Base-by-base conservation (phyloP, 2,113 vertebrate species). In the Vimba vimba region DNA sequence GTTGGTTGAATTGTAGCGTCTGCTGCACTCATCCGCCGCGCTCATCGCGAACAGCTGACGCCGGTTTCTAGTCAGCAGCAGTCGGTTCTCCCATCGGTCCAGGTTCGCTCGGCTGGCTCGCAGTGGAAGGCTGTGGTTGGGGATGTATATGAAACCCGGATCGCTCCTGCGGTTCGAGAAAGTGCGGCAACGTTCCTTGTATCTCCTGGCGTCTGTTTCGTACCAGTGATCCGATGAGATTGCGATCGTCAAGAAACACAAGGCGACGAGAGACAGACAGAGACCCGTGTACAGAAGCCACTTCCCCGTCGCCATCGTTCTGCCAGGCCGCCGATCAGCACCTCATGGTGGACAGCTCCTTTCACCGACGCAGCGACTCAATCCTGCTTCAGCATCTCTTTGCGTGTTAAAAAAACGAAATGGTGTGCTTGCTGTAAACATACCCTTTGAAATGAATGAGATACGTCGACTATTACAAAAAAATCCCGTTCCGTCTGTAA, bases 171-270 rank as follows among this genome's bases (percentile, higher is more conserved):
- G 94, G 45, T 94, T 96, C 82, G 94, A 95, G 92, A 96, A 96
- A 90, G 94, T 94, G 91, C 96, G 96, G 94, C 96, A 97, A 87
- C 96, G 93, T 87, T 97, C 96, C 83, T 96, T 92, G 93, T 97
- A 96, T 92, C 96, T 95, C 91, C 96, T 92, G 90, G 96, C 96
- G 93, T 97, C 96, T 68, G 96, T 97, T 91, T 97, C 96, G 0
- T 97, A 97, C 96, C 96, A 97, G 89, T 97, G 96, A 94, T 97
- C 96, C 3, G 96, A 97, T 91, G 96, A 97, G 91, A 97, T 95
- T 0, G 96, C 96, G 92, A 96, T 95, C 3, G 96, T 95, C 91
- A 97, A 94, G 95, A 97, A 96, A 93, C 95, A 96, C 86, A 97
- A 93, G 92, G 96, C 96, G 92, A 96, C 96, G 90, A 97, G 89